Percentiles rank a stretch among this genome's conserved stretches.
These are phyloP conservation scores for Diglossa cyanea DNA, from an alignment of 2,797 vertebrate species.

Conservation along the genomic window DNA sequence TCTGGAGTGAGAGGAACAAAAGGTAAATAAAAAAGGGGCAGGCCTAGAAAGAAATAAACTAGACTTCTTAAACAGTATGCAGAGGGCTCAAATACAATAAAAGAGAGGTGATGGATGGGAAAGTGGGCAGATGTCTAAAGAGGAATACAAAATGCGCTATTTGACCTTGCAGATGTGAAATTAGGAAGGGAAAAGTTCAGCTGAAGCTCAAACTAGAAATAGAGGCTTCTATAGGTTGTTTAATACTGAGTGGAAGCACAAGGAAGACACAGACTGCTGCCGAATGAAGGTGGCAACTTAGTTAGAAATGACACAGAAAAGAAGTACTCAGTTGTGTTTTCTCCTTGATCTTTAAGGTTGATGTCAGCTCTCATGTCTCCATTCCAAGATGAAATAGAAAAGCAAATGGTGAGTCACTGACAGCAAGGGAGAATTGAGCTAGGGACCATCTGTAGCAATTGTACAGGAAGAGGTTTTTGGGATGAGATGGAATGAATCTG, in stretches of 20 bases:
- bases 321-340: background rate
- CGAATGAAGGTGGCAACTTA: background rate
- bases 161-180: background rate
- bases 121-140: fast-evolving
- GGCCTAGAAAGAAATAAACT: background rate
- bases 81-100: background rate
- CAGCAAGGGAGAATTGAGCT: background rate
- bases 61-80: background rate
- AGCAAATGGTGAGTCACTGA: background rate
- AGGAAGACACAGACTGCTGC: background rate
- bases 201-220: background rate
- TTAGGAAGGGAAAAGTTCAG: background rate
- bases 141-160: background rate
- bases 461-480: background rate
- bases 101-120: background rate
- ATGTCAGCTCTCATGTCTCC: background rate
- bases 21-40: fast-evolving
- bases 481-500: background rate
- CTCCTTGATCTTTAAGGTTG: background rate
- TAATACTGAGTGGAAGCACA: background rate
- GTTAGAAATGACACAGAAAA: background rate
- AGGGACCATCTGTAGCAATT: background rate
- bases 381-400: background rate
- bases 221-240: background rate
- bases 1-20: background rate